Evolutionary conservation across 2,113 vertebrate genomes (phyloP).

Genomic region (Sebastes fasciatus): DNA sequence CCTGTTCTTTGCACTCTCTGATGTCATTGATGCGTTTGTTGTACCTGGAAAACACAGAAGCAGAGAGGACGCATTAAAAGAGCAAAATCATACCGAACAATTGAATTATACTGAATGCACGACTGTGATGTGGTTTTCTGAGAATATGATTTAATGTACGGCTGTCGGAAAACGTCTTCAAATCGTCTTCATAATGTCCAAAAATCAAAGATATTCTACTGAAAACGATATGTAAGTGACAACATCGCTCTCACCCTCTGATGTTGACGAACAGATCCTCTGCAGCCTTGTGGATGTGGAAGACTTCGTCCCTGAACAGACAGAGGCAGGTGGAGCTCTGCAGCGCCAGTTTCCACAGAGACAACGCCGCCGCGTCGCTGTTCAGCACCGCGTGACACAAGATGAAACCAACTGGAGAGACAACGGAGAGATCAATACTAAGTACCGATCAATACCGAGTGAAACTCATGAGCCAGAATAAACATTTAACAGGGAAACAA

Average conservation of each 20-base stretch:
- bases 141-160: neutral
- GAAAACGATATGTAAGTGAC: neutral
- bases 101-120: neutral
- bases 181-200: no score
- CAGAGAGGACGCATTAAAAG: neutral
- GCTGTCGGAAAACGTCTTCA: neutral
- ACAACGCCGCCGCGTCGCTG: constrained; percentile 93
- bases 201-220: neutral
- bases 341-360: constrained; percentile 97
- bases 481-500: neutral
- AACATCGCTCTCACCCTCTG: constrained; percentile 86
- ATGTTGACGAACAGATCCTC: constrained; percentile 99
- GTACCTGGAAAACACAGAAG: constrained; percentile 85
- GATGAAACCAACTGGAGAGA: constrained; percentile 93
- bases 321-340: constrained; percentile 98
- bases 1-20: constrained; percentile 97
- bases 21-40: constrained; percentile 99
- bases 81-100: neutral
- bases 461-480: no score
- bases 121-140: neutral
- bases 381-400: constrained; percentile 95
- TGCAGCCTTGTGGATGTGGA: constrained; percentile 98
- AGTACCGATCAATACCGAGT: neutral
- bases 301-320: constrained; percentile 97
- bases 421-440: no score